phyloP scores from a whole-genome alignment of 2,113 vertebrate species.

The Ictalurus furcatus region DNA sequence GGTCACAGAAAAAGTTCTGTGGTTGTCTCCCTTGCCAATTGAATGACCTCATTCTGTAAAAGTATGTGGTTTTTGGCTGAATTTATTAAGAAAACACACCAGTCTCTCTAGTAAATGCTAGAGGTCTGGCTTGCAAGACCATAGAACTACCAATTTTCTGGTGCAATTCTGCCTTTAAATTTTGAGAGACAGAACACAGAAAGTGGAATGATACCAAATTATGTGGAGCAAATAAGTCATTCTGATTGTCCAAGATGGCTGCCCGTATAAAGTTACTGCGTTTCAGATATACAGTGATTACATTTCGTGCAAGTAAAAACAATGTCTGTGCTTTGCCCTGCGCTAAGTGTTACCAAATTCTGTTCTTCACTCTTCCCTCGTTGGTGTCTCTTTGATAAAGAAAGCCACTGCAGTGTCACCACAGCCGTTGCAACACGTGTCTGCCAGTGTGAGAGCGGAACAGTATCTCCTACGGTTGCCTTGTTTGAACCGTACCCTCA shows the following conservation, averaged over 20 bases:
- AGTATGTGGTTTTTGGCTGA: conserved; percentile 24
- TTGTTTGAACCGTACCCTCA: conserved; percentile 12
- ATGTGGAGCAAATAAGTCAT: background rate
- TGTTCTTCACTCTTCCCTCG: background rate
- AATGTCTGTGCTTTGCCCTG: background rate
- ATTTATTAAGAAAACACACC: conserved; percentile 16
- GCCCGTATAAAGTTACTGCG: background rate
- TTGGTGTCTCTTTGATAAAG: background rate
- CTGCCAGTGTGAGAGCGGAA: background rate
- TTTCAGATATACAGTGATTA: background rate
- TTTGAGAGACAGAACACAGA: background rate
- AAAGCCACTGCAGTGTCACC: background rate
- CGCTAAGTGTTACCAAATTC: background rate
- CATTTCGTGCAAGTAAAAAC: background rate
- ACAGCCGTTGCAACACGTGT: conserved; percentile 13
- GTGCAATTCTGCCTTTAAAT: background rate
- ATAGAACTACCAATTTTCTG: conserved; percentile 11
- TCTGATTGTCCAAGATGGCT: background rate
- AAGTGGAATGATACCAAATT: background rate
- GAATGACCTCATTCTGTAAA: conserved; percentile 13
- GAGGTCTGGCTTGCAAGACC: conserved; percentile 1
- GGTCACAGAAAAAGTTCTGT: background rate
- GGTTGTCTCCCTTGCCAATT: background rate
- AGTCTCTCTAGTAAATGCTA: conserved; percentile 22
- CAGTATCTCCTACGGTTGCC: background rate